A percentile compares a stretch with the other conserved stretches of the same genome.
phyloP scores from a whole-genome alignment of 2,888 invertebrate species.

The Steromphala cineraria region DNA sequence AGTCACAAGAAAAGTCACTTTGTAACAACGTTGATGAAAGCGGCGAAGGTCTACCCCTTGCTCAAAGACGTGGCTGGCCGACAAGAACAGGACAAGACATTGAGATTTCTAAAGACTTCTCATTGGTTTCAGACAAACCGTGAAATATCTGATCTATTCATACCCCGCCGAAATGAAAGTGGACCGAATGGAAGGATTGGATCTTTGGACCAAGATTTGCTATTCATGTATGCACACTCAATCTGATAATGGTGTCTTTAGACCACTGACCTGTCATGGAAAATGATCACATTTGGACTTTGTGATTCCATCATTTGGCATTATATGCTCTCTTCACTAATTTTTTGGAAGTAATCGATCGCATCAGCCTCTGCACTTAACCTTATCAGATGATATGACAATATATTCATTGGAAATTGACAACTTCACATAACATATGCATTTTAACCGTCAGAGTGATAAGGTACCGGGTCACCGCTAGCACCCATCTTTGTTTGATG shows the following conservation, averaged over 20 bases:
- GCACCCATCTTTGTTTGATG: too few species aligned
- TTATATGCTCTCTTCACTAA: background rate
- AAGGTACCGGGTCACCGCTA: too few species aligned
- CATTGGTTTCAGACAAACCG: background rate
- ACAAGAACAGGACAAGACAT: background rate
- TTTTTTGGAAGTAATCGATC: background rate
- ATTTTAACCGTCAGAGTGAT: too few species aligned
- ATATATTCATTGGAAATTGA: background rate
- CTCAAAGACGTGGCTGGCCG: background rate
- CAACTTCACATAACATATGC: background rate
- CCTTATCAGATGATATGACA: background rate
- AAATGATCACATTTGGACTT: slow-evolving; percentile 6
- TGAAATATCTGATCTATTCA: background rate
- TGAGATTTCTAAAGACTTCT: background rate
- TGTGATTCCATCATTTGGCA: background rate
- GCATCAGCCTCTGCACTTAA: background rate
- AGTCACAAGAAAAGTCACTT: background rate
- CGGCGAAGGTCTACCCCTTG: background rate
- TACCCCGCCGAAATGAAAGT: background rate
- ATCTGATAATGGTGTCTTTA: background rate
- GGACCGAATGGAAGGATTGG: background rate
- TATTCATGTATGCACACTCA: slow-evolving; percentile 5
- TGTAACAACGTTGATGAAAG: background rate
- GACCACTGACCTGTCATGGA: background rate
- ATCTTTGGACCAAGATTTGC: background rate